Evolutionary conservation across 2,797 vertebrate species (phyloP).

Genomic region (Notolepis coatsorum): DNA sequence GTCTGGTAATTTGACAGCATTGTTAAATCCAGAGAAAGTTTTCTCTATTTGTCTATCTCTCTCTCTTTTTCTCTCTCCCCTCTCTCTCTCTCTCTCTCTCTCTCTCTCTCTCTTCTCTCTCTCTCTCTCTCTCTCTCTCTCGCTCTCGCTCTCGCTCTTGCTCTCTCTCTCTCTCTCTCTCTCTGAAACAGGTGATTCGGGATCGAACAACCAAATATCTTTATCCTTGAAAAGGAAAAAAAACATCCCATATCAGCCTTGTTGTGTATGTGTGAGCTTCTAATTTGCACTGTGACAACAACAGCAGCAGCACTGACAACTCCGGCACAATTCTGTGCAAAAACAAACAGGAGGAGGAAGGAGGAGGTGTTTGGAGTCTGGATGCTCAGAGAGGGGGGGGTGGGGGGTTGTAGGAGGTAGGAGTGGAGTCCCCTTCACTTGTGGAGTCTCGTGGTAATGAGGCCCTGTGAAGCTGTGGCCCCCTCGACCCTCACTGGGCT

Average conservation of each 20-base stretch:
- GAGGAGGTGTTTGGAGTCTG: slow-evolving; percentile 36
- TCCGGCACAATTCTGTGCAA: slow-evolving; percentile 20
- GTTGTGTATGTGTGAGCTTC: background rate
- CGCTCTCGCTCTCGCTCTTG: background rate
- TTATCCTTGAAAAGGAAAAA: slow-evolving; percentile 10
- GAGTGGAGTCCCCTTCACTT: slow-evolving; percentile 38
- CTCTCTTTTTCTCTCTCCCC: background rate
- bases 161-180: background rate
- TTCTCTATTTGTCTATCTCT: background rate
- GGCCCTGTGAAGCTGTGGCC: slow-evolving; percentile 71
- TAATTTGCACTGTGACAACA: slow-evolving; percentile 37
- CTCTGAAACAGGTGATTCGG: slow-evolving; percentile 10
- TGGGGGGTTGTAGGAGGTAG: slow-evolving; percentile 52
- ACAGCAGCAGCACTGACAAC: too few relatives aligned
- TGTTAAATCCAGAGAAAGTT: background rate
- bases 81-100: background rate
- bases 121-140: background rate
- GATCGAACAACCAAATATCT: slow-evolving; percentile 13
- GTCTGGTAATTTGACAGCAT: background rate
- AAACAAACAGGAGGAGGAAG: slow-evolving; percentile 19
- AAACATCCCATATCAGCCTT: background rate
- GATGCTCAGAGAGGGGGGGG: slow-evolving; percentile 13
- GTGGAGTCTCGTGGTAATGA: slow-evolving; percentile 74
- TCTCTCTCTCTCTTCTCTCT: background rate
- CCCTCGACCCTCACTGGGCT: slow-evolving; percentile 72